Evolutionary conservation across 1,140 invertebrate genomes (phyloP), one percentile per base, ranked within the genome.

Genomic region (Pissodes strobi): DNA sequence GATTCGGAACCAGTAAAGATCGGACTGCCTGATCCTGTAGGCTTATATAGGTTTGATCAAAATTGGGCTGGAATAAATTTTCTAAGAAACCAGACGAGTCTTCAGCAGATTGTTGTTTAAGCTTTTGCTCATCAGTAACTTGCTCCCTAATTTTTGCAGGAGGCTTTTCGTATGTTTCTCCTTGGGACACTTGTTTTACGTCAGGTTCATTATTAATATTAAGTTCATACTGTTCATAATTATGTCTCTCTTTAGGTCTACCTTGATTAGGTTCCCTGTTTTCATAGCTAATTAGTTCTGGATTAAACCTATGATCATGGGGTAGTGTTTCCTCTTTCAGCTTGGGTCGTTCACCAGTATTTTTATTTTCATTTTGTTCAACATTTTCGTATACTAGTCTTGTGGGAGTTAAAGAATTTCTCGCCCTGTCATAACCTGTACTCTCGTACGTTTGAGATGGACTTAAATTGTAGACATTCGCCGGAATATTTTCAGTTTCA

Each of bases 11-110:
- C 37, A 77, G 41, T 25, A 78, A 53, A 25, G 74, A 68, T 49
- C 73, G 55, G 19, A 78, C 67, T 23, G 72, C 66, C 71, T 72
- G 75, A 46, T 87, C 85, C 62, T 86, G 74, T 15, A 87, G 74
- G 9, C 84, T 82, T 69, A 64, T 45, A 37, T 64, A 64, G 12
- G 61, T 56, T 37, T 64, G 51, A 38, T 64, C 61, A 21, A 64
- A 64, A 19, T 48, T 64, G 5, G 61, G 52, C 17, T 64, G 51
- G 19, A 37, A 56, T 10, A 64, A 19, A 23, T 55, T 64, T 18
- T 53, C 25, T 12, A 53, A 10, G n/a, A 62, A 62, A 4, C 21
- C 19, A 15, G 30, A 6, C 2, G 15, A 15, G 3, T 48, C 25
- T 12, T 27, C 25, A 9, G 10, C 13, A 13, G 38, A 23, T 56